Percentiles rank a stretch among this genome's conserved stretches.
Evolutionary conservation across 2,888 invertebrate species (phyloP).

Genomic region (Lochmaea capreae): DNA sequence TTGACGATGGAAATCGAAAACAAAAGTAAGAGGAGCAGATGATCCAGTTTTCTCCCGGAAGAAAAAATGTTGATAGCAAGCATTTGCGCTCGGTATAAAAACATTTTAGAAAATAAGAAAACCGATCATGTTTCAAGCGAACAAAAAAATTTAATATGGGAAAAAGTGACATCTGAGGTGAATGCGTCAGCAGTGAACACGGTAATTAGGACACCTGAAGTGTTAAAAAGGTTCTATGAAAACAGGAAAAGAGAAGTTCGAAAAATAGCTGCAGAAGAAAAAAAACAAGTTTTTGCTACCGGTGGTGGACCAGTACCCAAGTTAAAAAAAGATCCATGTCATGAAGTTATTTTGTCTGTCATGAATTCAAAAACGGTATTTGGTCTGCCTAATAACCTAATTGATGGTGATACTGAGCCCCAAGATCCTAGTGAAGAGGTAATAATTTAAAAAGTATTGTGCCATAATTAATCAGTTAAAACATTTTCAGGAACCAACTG

Average conservation of each 20-base stretch:
- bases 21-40: constrained; percentile 7
- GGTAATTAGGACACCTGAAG: too few species aligned
- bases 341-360: neutral
- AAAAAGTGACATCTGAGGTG: too few species aligned
- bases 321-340: neutral
- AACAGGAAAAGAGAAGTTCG: too few species aligned
- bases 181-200: too few species aligned
- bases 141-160: too few species aligned
- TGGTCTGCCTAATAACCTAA: neutral
- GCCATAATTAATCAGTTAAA: neutral
- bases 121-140: too few species aligned
- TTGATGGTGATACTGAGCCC: constrained; percentile 1
- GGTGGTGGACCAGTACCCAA: neutral
- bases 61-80: neutral
- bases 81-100: too few species aligned
- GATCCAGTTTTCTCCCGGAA: neutral
- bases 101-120: too few species aligned
- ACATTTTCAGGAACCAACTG: neutral
- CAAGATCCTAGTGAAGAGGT: constrained; percentile 6
- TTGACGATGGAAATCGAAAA: constrained; percentile 1
- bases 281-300: too few species aligned
- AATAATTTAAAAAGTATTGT: neutral
- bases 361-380: neutral
- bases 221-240: too few species aligned
- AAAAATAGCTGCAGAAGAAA: too few species aligned